Conservation (phyloP, 2,113 vertebrate species). For the Pipa parva region DNA sequence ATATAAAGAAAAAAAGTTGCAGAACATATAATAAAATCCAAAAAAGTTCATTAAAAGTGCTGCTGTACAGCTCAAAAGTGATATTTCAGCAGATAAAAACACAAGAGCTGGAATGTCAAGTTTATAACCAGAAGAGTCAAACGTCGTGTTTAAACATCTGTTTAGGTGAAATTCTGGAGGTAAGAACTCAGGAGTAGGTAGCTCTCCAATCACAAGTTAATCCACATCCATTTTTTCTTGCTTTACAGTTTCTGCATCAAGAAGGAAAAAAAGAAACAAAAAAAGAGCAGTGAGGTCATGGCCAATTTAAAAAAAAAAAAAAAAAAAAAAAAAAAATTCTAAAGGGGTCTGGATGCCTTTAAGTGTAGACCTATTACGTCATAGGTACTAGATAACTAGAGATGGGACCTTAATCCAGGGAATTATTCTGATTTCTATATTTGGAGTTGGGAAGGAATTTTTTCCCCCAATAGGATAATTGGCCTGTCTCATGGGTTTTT, state of each 20-base stretch:
- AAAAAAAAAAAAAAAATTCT: too few species aligned
- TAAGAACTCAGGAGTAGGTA: constrained; percentile 14
- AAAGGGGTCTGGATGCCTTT: too few species aligned
- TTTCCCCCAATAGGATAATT: too few species aligned
- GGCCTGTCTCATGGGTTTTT: too few species aligned
- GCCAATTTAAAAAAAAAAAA: background rate
- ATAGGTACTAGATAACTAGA: too few species aligned
- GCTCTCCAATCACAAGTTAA: constrained; percentile 46
- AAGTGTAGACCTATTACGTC: too few species aligned
- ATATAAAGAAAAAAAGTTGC: constrained; percentile 62
- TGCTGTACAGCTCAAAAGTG: constrained; percentile 3
- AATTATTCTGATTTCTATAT: too few species aligned
- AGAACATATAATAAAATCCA: constrained; percentile 67
- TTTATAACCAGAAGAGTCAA: background rate
- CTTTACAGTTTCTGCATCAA: constrained; percentile 60
- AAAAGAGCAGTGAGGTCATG: background rate
- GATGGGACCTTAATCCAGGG: too few species aligned
- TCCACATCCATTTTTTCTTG: constrained; percentile 68
- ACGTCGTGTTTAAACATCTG: background rate
- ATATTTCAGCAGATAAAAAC: background rate
- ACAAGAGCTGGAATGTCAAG: background rate
- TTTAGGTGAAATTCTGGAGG: constrained; percentile 1
- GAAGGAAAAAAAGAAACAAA: background rate
- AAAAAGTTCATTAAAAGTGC: background rate
- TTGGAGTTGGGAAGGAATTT: too few species aligned